These are phyloP conservation scores for Plebejus melissa DNA, from an alignment of 2,888 invertebrate genomes.

Conservation along the genomic window DNA sequence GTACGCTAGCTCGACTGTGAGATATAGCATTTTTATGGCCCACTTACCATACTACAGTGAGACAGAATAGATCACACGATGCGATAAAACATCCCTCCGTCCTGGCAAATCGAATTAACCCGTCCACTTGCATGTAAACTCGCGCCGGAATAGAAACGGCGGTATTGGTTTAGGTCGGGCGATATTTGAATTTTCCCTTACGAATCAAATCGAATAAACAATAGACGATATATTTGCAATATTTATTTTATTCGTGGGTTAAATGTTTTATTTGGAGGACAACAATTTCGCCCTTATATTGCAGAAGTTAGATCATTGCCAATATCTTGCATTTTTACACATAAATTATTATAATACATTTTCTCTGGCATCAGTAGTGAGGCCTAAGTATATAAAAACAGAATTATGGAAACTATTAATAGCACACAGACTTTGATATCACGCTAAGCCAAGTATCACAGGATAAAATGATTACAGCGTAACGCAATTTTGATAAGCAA, in stretches of 20 bases:
- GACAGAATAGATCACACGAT: constrained; percentile 78
- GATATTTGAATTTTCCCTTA: constrained; percentile 58
- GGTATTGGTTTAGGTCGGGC: constrained; percentile 62
- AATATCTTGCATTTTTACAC: no score
- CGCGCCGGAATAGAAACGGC: constrained; percentile 63
- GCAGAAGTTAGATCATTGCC: background rate
- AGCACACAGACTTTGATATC: no score
- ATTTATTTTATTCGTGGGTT: constrained; percentile 29
- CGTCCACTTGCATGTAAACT: constrained; percentile 76
- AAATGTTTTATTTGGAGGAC: constrained; percentile 7
- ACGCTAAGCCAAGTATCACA: background rate
- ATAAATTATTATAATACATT: no score
- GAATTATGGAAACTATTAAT: no score
- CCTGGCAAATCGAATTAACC: constrained; percentile 76
- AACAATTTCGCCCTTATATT: background rate
- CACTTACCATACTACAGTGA: constrained; percentile 73
- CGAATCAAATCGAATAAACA: constrained; percentile 41
- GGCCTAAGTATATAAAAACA: no score
- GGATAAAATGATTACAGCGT: background rate
- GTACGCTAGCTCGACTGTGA: constrained; percentile 74
- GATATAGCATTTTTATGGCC: constrained; percentile 78
- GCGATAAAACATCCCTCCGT: constrained; percentile 77
- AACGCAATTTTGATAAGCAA: constrained; percentile 25
- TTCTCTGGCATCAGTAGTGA: no score
- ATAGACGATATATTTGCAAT: constrained; percentile 36